phyloP scores from a whole-genome alignment of 2,113 vertebrate genomes.

The Anolis sagrei region DNA sequence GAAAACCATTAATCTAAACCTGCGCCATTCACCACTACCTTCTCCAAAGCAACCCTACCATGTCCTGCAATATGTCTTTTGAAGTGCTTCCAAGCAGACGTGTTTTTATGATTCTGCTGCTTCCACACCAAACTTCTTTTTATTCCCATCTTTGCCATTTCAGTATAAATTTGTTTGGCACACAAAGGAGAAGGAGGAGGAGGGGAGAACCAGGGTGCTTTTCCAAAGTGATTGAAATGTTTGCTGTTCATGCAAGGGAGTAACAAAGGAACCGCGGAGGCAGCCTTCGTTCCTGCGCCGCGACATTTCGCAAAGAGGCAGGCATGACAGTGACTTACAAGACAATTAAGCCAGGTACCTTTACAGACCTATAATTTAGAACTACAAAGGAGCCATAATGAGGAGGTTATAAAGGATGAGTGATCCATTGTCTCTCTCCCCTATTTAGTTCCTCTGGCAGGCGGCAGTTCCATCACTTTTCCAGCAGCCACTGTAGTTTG shows the following conservation, averaged over 20 bases:
- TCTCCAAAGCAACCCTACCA: background rate
- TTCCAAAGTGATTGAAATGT: constrained; percentile 41
- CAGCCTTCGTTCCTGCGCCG: constrained; percentile 13
- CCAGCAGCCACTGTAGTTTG: background rate
- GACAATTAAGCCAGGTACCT: constrained; percentile 39
- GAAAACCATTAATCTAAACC: background rate
- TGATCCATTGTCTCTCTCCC: constrained; percentile 32
- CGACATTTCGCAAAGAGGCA: constrained; percentile 45
- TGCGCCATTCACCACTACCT: background rate
- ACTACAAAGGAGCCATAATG: constrained; percentile 24
- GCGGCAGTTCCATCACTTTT: constrained; percentile 25
- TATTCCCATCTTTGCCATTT: background rate
- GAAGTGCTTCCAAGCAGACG: background rate
- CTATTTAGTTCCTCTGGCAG: constrained; percentile 37
- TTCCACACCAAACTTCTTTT: background rate
- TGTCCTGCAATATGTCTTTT: background rate
- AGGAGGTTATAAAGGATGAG: constrained; percentile 43
- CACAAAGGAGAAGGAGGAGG: too few species aligned
- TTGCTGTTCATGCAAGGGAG: constrained; percentile 2
- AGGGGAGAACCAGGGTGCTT: background rate
- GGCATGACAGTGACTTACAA: constrained; percentile 8
- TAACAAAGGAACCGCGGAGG: constrained; percentile 26
- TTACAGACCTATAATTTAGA: constrained; percentile 52
- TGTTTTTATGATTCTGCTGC: background rate
- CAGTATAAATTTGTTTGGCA: background rate